These are phyloP conservation scores for Rhodeus uyekii DNA, from an alignment of 2,797 vertebrate genomes.

Conservation along the genomic window DNA sequence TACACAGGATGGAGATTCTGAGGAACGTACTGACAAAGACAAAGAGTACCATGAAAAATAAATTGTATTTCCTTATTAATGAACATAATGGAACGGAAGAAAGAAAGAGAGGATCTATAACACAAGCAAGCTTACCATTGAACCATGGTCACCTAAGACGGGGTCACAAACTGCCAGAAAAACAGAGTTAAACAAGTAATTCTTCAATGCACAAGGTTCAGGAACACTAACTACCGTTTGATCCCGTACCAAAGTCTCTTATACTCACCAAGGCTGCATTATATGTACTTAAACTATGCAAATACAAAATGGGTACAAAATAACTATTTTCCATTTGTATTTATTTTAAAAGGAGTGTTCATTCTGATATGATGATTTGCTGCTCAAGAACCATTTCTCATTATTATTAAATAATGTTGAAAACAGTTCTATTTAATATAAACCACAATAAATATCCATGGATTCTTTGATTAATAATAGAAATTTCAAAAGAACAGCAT, in stretches of 20 bases:
- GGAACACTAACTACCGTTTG: background rate
- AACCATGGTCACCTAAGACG: constrained; percentile 95
- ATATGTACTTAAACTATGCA: too few species aligned
- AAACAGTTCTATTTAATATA: background rate
- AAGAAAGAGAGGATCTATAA: background rate
- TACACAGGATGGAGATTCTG: constrained; percentile 94
- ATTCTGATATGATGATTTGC: background rate
- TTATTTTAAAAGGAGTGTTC: background rate
- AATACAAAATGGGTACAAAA: too few species aligned
- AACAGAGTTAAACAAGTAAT: constrained; percentile 41
- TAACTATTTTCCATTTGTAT: background rate
- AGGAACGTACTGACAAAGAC: constrained; percentile 86
- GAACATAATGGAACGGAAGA: background rate
- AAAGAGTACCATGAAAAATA: constrained; percentile 25
- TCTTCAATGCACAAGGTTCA: background rate
- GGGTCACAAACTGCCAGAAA: constrained; percentile 91
- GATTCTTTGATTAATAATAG: background rate
- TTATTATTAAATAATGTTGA: too few species aligned
- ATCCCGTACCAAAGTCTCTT: too few species aligned
- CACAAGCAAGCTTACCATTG: constrained; percentile 82
- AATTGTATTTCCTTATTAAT: background rate
- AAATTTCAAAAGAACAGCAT: background rate
- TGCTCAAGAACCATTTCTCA: background rate
- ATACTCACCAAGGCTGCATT: background rate
- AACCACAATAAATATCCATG: too few species aligned